Evolutionary conservation across 2,888 invertebrate genomes (phyloP), one percentile per base, ranked within the genome.

Genomic region (Calameuta pallipes): DNA sequence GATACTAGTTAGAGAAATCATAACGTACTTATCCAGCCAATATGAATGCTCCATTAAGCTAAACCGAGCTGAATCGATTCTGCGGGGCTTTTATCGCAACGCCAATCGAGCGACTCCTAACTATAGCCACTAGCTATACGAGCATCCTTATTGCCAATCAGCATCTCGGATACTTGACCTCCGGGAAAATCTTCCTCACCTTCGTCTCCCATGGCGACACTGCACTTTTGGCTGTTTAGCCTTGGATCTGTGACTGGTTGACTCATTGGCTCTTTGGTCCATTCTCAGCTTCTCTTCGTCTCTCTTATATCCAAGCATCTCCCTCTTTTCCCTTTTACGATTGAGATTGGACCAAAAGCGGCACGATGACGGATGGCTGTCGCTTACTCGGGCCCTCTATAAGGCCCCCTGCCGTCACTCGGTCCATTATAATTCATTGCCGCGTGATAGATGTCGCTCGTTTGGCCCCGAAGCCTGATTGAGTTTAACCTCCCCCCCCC

Each of bases 321-420:
- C 73, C 11, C 37, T 69, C 75, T 78, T 37, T 70, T 70, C 33
- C 70, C 70, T 70, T 41, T 37, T 33, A 71, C 75, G 75, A 78
- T 78, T 75, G 74, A 69, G 79, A 79, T 77, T 71, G 71, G 76
- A 37, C 77, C 74, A 74, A 71, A 75, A 76, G 78, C 81, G 82
- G 82, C 84, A 82, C 84, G 86, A 87, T 89, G 89, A 89, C 85
- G 85, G 85, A 89, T 89, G 82, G 83, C 86, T 88, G 89, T 89
- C 89, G 85, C 84, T 85, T 84, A 84, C 80, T 81, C 78, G 77
- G 74, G 75, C 82, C 82, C 80, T 81, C 79, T 74, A 77, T 80
- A 80, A 78, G 86, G 80, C 85, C 85, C 84, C 88, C 88, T 81
- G 85, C 81, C 81, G 86, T 82, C 83, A 75, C 77, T 79, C 77